A percentile compares a stretch with the other conserved stretches of the same genome.
Conservation (phyloP, 2,888 invertebrate species). For the Lysandra bellargus region DNA sequence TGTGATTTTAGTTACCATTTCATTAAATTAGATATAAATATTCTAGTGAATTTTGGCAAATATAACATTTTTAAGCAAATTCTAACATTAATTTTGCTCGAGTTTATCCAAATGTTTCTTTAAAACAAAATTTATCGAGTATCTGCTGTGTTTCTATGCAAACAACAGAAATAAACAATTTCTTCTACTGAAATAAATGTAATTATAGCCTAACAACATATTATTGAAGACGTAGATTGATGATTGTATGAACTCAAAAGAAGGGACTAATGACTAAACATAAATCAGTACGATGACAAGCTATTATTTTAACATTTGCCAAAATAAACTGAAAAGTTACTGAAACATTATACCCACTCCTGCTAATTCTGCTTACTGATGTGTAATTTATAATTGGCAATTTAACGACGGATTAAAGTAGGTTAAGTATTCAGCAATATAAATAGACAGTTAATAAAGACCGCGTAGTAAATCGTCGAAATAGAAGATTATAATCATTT, state of each 20-base stretch:
- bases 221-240: slow-evolving; percentile 2
- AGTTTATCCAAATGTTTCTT: not conserved
- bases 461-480: not conserved
- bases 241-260: not conserved
- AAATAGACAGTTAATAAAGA: not conserved
- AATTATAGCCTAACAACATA: not conserved
- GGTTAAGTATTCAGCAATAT: not conserved
- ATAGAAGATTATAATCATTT: not conserved
- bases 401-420: not conserved
- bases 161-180: not conserved
- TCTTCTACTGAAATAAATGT: not conserved
- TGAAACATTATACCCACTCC: not conserved
- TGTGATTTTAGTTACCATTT: not conserved
- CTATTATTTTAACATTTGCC: not conserved
- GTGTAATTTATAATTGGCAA: not conserved
- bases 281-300: slow-evolving; percentile 6
- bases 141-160: not conserved
- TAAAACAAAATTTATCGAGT: not conserved
- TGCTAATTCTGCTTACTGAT: not conserved
- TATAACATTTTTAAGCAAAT: too few relatives aligned
- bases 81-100: not conserved
- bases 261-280: not conserved
- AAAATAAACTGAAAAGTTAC: not conserved
- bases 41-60: too few relatives aligned
- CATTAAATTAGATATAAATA: too few relatives aligned